Evolutionary conservation across 2,113 vertebrate species (phyloP).

Genomic region (Lipotes vexillifer): DNA sequence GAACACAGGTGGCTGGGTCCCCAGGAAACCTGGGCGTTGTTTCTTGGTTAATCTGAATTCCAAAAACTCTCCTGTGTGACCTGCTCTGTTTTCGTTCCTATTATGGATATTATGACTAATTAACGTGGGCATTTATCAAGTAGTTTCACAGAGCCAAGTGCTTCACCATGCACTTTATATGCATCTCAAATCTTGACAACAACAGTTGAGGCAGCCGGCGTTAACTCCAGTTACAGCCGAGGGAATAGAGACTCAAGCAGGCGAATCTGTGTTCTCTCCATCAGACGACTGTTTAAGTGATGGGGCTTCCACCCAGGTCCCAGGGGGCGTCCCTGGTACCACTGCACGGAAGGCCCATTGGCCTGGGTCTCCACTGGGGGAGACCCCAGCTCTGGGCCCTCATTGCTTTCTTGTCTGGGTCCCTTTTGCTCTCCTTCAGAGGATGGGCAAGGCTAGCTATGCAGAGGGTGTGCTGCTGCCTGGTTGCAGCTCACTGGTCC

Average conservation of each 20-base stretch:
- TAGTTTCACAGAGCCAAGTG: not conserved
- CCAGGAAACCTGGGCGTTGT: not conserved
- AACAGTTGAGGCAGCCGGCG: not conserved
- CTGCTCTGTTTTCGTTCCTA: not conserved
- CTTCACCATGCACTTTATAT: rapidly evolving
- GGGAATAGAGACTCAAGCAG: not conserved
- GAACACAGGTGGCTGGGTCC: not conserved
- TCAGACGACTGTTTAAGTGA: too few species aligned
- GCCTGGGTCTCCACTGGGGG: not conserved
- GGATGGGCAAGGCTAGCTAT: too few species aligned
- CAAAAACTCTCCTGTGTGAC: not conserved
- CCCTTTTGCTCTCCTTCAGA: rapidly evolving
- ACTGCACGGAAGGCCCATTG: rapidly evolving
- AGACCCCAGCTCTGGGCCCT: not conserved
- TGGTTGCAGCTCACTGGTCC: rapidly evolving
- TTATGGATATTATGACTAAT: not conserved
- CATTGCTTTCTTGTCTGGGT: not conserved
- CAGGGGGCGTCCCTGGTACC: rapidly evolving
- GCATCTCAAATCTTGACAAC: too few species aligned
- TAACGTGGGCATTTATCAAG: rapidly evolving
- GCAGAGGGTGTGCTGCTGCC: rapidly evolving
- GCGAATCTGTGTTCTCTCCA: not conserved
- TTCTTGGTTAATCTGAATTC: not conserved
- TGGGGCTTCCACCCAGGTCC: not conserved
- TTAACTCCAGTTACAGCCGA: rapidly evolving